phyloP scores from a whole-genome alignment of 2,888 invertebrate species.

The Bhutanitis thaidina region DNA sequence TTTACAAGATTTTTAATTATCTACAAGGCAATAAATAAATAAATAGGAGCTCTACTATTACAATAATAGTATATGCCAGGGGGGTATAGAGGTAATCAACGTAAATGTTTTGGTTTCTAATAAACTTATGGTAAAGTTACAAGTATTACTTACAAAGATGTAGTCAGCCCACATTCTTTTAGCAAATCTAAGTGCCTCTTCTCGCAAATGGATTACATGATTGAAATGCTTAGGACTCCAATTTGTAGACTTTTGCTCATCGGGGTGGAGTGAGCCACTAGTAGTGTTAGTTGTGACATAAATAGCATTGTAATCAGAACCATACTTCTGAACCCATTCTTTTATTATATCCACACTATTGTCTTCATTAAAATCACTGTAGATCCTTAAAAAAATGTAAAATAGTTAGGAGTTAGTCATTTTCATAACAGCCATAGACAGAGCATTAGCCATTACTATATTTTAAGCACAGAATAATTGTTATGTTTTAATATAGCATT shows the following conservation, averaged over 20 bases:
- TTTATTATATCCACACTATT: slow-evolving; percentile 85
- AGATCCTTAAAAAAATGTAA: slow-evolving; percentile 81
- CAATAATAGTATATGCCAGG: too few relatives aligned
- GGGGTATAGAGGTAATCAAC: too few relatives aligned
- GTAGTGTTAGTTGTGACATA: slow-evolving; percentile 76
- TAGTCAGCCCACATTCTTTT: slow-evolving; percentile 93
- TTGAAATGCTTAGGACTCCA: slow-evolving; percentile 89
- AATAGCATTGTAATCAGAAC: slow-evolving; percentile 85
- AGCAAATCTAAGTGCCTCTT: slow-evolving; percentile 86
- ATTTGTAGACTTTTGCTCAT: slow-evolving; percentile 83
- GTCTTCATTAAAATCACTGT: slow-evolving; percentile 93
- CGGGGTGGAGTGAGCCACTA: slow-evolving; percentile 52
- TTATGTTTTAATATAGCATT: too few relatives aligned
- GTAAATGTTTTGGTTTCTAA: too few relatives aligned
- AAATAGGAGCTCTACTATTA: too few relatives aligned
- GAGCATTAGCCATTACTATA: too few relatives aligned
- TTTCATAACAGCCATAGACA: too few relatives aligned
- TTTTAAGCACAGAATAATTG: too few relatives aligned
- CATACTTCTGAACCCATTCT: slow-evolving; percentile 84
- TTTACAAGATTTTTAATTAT: too few relatives aligned
- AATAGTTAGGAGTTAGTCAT: too few relatives aligned
- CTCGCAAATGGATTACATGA: slow-evolving; percentile 89
- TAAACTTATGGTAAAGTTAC: too few relatives aligned
- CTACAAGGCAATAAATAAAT: too few relatives aligned
- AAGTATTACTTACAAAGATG: slow-evolving; percentile 84